Percentiles rank a stretch among this genome's conserved stretches.
These are phyloP conservation scores for Auanema sp. DNA, from an alignment of 2,888 invertebrate species.

Conservation along the genomic window DNA sequence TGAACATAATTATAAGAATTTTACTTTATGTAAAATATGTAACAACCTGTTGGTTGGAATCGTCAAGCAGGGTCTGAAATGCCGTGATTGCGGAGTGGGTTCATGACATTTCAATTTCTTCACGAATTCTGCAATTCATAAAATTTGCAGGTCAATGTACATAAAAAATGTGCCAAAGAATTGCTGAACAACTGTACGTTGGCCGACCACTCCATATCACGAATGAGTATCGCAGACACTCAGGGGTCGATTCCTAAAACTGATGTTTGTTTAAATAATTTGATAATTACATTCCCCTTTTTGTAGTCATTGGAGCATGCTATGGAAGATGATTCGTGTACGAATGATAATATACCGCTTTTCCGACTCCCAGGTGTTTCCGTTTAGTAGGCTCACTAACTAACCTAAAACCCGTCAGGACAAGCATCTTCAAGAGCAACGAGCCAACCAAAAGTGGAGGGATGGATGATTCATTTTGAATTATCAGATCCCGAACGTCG, in stretches of 20 bases:
- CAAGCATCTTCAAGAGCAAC: conserved; percentile 39
- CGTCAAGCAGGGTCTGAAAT: conserved; percentile 63
- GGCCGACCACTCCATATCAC: conserved; percentile 41
- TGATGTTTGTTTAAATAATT: not conserved
- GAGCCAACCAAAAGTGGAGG: conserved; percentile 48
- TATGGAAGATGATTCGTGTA: conserved; percentile 8
- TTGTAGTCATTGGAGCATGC: conserved; percentile 1
- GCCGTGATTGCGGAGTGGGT: conserved; percentile 61
- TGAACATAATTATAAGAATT: conserved; percentile 63
- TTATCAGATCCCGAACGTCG: conserved; percentile 53
- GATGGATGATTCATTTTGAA: conserved; percentile 64
- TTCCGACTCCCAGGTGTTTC: conserved; percentile 32
- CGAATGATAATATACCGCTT: conserved; percentile 38
- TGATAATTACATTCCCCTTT: not conserved
- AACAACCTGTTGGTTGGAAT: conserved; percentile 63
- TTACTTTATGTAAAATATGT: conserved; percentile 64
- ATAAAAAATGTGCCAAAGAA: conserved; percentile 59
- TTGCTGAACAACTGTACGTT: conserved; percentile 59
- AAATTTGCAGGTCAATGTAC: conserved; percentile 58
- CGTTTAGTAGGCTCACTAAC: not conserved
- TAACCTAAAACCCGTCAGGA: conserved; percentile 22
- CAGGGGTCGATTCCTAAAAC: not conserved
- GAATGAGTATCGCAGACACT: conserved; percentile 25
- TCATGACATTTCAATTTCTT: not conserved
- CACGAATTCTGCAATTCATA: not conserved